Evolutionary conservation across 1,140 invertebrate species (phyloP).

Genomic region (Drosophila arizonae): DNA sequence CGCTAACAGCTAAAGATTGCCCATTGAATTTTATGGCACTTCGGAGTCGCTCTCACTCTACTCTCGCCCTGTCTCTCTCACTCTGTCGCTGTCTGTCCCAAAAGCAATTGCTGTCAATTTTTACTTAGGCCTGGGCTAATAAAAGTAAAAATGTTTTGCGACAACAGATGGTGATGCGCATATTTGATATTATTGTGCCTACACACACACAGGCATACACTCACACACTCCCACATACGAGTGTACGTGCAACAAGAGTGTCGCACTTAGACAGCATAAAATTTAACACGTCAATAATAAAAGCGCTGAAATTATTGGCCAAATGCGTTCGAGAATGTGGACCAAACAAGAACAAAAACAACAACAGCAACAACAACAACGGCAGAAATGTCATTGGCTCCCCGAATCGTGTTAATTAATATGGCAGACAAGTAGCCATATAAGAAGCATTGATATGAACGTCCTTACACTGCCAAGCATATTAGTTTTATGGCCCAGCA

Average conservation of each 20-base stretch:
- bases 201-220: not conserved
- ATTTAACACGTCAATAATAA: conserved; percentile 69
- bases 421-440: conserved; percentile 31
- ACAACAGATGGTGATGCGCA: conserved; percentile 73
- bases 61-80: not conserved
- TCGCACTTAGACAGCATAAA: conserved; percentile 58
- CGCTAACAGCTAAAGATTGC: conserved; percentile 75
- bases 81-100: too few relatives aligned
- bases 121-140: conserved; percentile 64
- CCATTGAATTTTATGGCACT: conserved; percentile 75
- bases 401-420: conserved; percentile 40
- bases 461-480: not conserved
- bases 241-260: conserved; percentile 25
- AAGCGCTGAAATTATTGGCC: conserved; percentile 34
- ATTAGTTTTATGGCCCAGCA: conserved; percentile 16
- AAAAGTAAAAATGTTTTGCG: conserved; percentile 61
- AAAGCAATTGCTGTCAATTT: conserved; percentile 77
- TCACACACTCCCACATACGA: not conserved
- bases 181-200: conserved; percentile 70
- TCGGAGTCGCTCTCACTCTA: conserved; percentile 44
- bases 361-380: conserved; percentile 4
- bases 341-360: not conserved
- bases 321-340: conserved; percentile 4
- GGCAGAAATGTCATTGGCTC: conserved; percentile 23
- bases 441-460: not conserved